phyloP scores from a whole-genome alignment of 2,888 invertebrate species.

The Polylopha cassiicola region DNA sequence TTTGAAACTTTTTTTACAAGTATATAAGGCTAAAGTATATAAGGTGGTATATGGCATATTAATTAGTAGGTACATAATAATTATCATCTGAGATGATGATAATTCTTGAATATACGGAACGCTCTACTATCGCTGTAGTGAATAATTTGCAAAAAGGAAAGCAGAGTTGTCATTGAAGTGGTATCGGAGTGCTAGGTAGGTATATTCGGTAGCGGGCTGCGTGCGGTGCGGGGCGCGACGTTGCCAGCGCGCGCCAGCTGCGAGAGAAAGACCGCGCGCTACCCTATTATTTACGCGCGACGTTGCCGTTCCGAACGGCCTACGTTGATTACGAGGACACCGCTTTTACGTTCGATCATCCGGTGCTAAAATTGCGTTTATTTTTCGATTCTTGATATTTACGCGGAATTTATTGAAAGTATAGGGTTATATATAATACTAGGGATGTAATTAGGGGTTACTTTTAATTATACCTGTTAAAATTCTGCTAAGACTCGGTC shows the following conservation, averaged over 20 bases:
- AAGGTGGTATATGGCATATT: background rate
- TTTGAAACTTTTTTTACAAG: background rate
- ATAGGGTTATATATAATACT: slow-evolving; percentile 5
- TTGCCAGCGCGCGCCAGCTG: slow-evolving; percentile 74
- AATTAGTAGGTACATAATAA: slow-evolving; percentile 3
- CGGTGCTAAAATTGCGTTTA: slow-evolving; percentile 54
- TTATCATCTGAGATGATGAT: no score
- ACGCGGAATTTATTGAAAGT: slow-evolving; percentile 10
- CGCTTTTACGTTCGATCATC: slow-evolving; percentile 75
- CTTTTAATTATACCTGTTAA: slow-evolving; percentile 39
- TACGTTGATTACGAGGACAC: slow-evolving; percentile 78
- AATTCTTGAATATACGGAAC: no score
- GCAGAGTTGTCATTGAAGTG: slow-evolving; percentile 48
- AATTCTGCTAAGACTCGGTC: slow-evolving; percentile 23
- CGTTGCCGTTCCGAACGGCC: slow-evolving; percentile 71
- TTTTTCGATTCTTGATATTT: slow-evolving; percentile 32
- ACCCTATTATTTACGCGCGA: slow-evolving; percentile 77
- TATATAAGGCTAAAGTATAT: slow-evolving; percentile 14
- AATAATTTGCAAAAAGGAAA: slow-evolving; percentile 36
- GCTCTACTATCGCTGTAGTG: background rate
- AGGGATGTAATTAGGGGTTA: slow-evolving; percentile 15
- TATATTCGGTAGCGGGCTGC: slow-evolving; percentile 53
- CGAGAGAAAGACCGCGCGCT: slow-evolving; percentile 75
- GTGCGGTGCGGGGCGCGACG: slow-evolving; percentile 51
- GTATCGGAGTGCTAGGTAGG: slow-evolving; percentile 41